Evolutionary conservation across 2,113 vertebrate genomes (phyloP).

Genomic region (Hippoglossus stenolepis): DNA sequence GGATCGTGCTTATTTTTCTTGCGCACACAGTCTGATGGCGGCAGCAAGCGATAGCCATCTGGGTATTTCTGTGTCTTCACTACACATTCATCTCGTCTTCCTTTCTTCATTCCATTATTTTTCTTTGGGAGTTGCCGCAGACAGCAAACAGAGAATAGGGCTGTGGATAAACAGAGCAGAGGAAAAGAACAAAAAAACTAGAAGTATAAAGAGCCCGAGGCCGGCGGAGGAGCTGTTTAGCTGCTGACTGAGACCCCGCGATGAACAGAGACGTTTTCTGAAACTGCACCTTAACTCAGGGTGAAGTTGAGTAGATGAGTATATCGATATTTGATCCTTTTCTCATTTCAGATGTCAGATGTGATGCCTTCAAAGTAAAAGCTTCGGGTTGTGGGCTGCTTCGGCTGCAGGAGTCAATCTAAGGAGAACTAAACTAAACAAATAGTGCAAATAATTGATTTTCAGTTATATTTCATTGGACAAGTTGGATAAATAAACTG

Average conservation of each 20-base stretch:
- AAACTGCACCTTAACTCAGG: constrained; percentile 24
- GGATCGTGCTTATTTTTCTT: constrained; percentile 12
- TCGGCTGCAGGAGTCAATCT: no score
- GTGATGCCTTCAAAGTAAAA: no score
- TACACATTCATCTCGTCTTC: constrained; percentile 13
- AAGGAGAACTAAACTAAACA: no score
- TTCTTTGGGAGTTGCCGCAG: constrained; percentile 15
- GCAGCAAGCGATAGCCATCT: constrained; percentile 38
- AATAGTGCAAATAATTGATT: not conserved
- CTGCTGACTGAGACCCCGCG: constrained; percentile 30
- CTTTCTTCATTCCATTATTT: constrained; percentile 15
- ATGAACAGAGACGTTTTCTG: constrained; percentile 27
- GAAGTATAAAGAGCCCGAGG: constrained; percentile 27
- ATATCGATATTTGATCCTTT: not conserved
- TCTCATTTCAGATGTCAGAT: not conserved
- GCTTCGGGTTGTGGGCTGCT: no score
- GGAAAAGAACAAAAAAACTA: constrained; percentile 20
- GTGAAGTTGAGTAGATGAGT: constrained; percentile 40
- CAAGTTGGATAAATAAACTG: no score
- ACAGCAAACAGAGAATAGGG: constrained; percentile 31
- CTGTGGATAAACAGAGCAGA: constrained; percentile 39
- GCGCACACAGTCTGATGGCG: constrained; percentile 23
- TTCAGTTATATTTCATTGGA: not conserved
- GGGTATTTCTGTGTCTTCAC: constrained; percentile 23
- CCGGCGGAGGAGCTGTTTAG: not conserved